Percentiles rank a stretch among this genome's conserved stretches.
Evolutionary conservation across 1,140 invertebrate genomes (phyloP).

Genomic region (Bombus difficillimus): DNA sequence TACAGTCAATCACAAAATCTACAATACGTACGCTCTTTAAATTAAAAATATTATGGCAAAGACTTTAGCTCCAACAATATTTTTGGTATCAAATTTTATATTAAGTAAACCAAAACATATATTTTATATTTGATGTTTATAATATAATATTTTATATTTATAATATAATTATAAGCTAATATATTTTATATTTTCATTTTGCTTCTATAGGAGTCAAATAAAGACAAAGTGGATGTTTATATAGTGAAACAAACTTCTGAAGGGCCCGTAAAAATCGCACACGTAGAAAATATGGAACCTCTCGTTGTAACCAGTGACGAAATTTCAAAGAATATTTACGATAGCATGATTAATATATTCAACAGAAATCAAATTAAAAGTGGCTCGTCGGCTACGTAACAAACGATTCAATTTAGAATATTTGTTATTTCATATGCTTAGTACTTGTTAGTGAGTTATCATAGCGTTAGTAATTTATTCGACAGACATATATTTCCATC

Average conservation of each 20-base stretch:
- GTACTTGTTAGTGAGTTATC: background rate
- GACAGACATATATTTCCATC: background rate
- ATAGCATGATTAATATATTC: background rate
- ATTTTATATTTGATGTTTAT: no score
- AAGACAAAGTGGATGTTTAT: background rate
- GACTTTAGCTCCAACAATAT: no score
- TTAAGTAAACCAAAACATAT: no score
- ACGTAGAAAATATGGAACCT: background rate
- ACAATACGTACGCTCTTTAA: no score
- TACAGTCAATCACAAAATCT: no score
- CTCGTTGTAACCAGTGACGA: background rate
- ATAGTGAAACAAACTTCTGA: slow-evolving; percentile 2
- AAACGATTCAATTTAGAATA: background rate
- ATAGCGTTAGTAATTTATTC: background rate
- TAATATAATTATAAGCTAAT: no score
- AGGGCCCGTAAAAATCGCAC: background rate
- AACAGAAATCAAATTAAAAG: background rate
- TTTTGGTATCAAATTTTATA: no score
- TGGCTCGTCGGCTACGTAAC: background rate
- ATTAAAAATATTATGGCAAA: no score
- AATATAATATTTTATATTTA: no score
- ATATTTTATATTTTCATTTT: background rate
- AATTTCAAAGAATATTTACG: slow-evolving; percentile 5
- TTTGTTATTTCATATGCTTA: background rate
- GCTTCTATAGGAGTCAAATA: background rate